These are phyloP conservation scores for Brachionus rubens DNA, from an alignment of 1,140 invertebrate genomes.

Conservation along the genomic window DNA sequence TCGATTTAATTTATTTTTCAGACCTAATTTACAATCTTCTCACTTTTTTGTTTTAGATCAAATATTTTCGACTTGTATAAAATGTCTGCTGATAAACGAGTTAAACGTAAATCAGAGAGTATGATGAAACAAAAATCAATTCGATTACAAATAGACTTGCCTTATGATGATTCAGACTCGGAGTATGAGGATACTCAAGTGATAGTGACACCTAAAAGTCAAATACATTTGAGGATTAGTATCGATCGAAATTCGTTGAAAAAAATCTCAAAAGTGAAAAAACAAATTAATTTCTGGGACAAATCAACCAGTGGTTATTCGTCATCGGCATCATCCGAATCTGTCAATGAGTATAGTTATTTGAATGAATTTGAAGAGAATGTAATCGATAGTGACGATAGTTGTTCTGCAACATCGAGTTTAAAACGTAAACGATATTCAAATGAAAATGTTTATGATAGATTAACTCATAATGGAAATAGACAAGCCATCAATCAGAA, in stretches of 20 bases:
- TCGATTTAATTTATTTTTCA: not conserved
- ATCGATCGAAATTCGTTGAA: not conserved
- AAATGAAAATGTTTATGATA: conserved; percentile 11
- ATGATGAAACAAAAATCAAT: conserved; percentile 6
- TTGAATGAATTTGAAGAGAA: not conserved
- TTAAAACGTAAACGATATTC: conserved; percentile 8
- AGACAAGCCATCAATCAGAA: not conserved
- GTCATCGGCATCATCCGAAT: not conserved
- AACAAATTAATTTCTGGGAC: not conserved
- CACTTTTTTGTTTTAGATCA: not conserved
- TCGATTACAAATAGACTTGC: conserved; percentile 8
- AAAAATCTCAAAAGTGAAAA: conserved; percentile 24
- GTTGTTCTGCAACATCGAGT: not conserved
- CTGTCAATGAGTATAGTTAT: not conserved
- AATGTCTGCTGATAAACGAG: not conserved
- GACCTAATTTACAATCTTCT: conserved; percentile 15
- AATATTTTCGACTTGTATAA: not conserved
- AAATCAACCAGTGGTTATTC: conserved; percentile 30
- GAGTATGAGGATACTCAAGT: not conserved
- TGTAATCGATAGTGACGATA: not conserved
- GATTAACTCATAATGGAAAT: not conserved
- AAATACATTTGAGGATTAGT: conserved; percentile 18
- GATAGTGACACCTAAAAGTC: not conserved
- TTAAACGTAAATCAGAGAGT: not conserved
- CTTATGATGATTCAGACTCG: conserved; percentile 11